Conservation (phyloP, 2,797 vertebrate genomes). For the Acipenser transmontanus region DNA sequence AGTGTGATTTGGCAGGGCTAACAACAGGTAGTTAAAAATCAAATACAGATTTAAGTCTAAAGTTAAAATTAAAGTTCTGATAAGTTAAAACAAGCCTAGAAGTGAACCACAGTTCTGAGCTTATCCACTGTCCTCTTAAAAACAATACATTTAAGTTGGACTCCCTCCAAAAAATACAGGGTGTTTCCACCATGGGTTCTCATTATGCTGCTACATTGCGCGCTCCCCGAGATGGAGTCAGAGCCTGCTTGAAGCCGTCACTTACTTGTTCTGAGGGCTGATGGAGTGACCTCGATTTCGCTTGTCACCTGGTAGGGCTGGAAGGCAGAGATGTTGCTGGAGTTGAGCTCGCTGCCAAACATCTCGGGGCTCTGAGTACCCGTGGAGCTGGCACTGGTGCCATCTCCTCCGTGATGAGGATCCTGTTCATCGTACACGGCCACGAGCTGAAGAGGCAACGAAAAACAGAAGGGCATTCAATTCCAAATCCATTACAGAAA, state of each 20-base stretch:
- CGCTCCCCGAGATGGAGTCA: too few relatives aligned
- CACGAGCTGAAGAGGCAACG: conserved; percentile 64
- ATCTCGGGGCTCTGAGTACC: conserved; percentile 91
- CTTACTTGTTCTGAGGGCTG: conserved; percentile 85
- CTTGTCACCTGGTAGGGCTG: conserved; percentile 81
- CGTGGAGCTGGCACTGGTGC: conserved; percentile 91
- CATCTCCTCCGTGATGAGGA: conserved; percentile 91
- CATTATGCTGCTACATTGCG: too few relatives aligned
- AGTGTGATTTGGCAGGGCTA: too few relatives aligned
- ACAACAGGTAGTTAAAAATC: too few relatives aligned
- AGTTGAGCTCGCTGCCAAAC: conserved; percentile 71
- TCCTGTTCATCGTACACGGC: conserved; percentile 95
- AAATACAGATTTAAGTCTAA: too few relatives aligned
- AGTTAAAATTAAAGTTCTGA: too few relatives aligned
- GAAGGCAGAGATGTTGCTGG: conserved; percentile 70
- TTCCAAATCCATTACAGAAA: conserved; percentile 1
- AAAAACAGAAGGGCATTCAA: conserved; percentile 7
- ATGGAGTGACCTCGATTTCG: conserved; percentile 92
- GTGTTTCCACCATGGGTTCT: too few relatives aligned
- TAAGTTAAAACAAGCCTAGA: too few relatives aligned
- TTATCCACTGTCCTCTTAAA: too few relatives aligned
- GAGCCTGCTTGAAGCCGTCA: conserved; percentile 25
- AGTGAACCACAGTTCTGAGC: too few relatives aligned
- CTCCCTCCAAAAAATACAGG: too few relatives aligned
- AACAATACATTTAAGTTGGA: too few relatives aligned